Evolutionary conservation across 2,888 invertebrate genomes (phyloP).

Genomic region (Corbicula japonica): DNA sequence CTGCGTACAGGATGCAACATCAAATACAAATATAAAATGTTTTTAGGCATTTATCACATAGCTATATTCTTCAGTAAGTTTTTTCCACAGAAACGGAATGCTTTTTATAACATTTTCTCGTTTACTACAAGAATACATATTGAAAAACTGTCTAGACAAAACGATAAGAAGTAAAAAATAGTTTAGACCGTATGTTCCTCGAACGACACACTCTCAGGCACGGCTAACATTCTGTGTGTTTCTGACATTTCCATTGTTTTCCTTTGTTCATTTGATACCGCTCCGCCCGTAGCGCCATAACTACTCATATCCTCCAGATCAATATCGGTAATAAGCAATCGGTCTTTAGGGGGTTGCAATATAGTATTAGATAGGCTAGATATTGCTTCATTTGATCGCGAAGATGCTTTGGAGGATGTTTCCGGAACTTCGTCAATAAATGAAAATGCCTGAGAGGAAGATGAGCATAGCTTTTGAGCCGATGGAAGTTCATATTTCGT

Average conservation of each 20-base stretch:
- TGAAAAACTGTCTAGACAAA: no score
- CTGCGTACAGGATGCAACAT: no score
- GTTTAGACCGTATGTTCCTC: constrained; percentile 61
- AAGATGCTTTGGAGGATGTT: constrained; percentile 2
- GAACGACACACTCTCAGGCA: constrained; percentile 45
- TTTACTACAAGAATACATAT: no score
- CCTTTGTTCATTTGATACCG: constrained; percentile 9
- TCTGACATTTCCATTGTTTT: constrained; percentile 59
- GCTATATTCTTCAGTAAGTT: no score
- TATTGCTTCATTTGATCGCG: not conserved
- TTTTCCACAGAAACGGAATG: no score
- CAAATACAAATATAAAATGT: no score
- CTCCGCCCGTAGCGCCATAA: constrained; percentile 47
- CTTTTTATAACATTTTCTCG: no score
- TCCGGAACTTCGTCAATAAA: constrained; percentile 51
- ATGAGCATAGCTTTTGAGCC: constrained; percentile 27
- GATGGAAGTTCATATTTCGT: constrained; percentile 16
- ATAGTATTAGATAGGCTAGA: not conserved
- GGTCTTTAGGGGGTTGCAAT: no score
- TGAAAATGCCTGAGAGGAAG: constrained; percentile 32
- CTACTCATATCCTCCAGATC: constrained; percentile 57
- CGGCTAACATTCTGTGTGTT: constrained; percentile 26
- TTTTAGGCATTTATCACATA: no score
- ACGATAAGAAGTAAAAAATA: no score
- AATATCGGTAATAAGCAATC: constrained; percentile 28